phyloP scores from a whole-genome alignment of 2,797 vertebrate species.

The Apogon hyalosoma region DNA sequence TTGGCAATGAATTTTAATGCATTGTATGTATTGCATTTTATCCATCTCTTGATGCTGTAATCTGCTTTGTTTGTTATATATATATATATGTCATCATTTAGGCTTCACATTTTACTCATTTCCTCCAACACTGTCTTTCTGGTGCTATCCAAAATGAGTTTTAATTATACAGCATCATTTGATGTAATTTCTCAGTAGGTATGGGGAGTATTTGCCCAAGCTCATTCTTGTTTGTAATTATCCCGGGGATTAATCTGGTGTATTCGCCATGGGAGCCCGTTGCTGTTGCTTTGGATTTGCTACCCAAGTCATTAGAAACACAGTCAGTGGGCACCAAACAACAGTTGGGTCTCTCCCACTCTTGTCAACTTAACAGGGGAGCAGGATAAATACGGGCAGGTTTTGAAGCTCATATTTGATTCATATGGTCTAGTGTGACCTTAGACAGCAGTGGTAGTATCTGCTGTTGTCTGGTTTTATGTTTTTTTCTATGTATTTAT shows the following conservation, averaged over 20 bases:
- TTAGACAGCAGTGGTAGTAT: constrained; percentile 22
- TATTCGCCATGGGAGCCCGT: constrained; percentile 71
- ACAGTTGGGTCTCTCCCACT: constrained; percentile 73
- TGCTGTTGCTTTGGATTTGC: constrained; percentile 73
- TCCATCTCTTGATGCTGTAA: background rate
- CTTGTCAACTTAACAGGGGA: constrained; percentile 70
- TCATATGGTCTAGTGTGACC: constrained; percentile 59
- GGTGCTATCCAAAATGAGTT: constrained; percentile 50
- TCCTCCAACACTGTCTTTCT: constrained; percentile 30
- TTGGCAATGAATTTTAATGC: background rate
- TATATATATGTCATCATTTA: background rate
- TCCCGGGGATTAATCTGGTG: constrained; percentile 80
- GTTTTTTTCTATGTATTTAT: constrained; percentile 15
- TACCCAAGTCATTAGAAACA: constrained; percentile 83
- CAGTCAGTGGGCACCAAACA: constrained; percentile 76
- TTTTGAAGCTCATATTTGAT: constrained; percentile 52
- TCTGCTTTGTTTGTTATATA: background rate
- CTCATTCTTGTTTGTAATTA: constrained; percentile 81
- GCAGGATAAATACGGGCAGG: constrained; percentile 65
- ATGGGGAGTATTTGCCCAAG: constrained; percentile 76
- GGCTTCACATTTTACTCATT: constrained; percentile 34
- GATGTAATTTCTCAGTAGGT: constrained; percentile 77
- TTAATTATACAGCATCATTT: constrained; percentile 77
- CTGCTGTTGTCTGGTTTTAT: constrained; percentile 2
- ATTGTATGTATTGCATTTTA: background rate